Conservation (phyloP, 2,888 invertebrate species). For the Phalangium opilio region DNA sequence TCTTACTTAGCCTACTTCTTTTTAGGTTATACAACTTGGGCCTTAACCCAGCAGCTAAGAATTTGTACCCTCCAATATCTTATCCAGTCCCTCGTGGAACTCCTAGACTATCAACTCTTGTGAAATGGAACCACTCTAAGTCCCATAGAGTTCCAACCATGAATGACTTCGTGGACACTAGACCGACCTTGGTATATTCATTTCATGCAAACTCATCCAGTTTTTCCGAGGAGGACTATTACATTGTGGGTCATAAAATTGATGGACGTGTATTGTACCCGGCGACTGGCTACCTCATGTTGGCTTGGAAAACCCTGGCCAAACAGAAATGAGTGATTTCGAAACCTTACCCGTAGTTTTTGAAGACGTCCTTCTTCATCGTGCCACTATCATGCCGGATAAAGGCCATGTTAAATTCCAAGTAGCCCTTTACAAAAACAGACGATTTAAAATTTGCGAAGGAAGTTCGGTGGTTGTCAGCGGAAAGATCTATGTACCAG, state of each 20-base stretch:
- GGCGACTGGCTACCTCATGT: slow-evolving; percentile 35
- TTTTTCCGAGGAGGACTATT: slow-evolving; percentile 21
- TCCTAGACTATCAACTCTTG: not conserved
- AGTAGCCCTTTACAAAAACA: slow-evolving; percentile 40
- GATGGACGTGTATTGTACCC: slow-evolving; percentile 39
- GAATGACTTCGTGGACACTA: slow-evolving; percentile 15
- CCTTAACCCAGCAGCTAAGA: slow-evolving; percentile 32
- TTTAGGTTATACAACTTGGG: slow-evolving; percentile 37
- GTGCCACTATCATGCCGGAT: slow-evolving; percentile 82
- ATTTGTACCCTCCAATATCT: slow-evolving; percentile 2
- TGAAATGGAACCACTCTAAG: not conserved
- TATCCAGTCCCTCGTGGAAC: slow-evolving; percentile 22
- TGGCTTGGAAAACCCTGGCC: slow-evolving; percentile 37
- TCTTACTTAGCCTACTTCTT: slow-evolving; percentile 30
- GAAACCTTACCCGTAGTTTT: slow-evolving; percentile 68
- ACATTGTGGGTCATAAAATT: slow-evolving; percentile 33
- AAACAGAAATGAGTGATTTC: slow-evolving; percentile 21
- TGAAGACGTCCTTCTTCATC: slow-evolving; percentile 73
- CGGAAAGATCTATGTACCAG: slow-evolving; percentile 23
- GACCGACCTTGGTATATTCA: not conserved
- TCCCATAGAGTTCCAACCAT: slow-evolving; percentile 42
- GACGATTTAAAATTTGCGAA: slow-evolving; percentile 29
- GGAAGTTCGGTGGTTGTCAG: slow-evolving; percentile 27
- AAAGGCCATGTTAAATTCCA: slow-evolving; percentile 36
- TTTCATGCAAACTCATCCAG: slow-evolving; percentile 17